These are phyloP conservation scores for Suncus etruscus DNA, from an alignment of 2,113 vertebrate species.

Conservation along the genomic window DNA sequence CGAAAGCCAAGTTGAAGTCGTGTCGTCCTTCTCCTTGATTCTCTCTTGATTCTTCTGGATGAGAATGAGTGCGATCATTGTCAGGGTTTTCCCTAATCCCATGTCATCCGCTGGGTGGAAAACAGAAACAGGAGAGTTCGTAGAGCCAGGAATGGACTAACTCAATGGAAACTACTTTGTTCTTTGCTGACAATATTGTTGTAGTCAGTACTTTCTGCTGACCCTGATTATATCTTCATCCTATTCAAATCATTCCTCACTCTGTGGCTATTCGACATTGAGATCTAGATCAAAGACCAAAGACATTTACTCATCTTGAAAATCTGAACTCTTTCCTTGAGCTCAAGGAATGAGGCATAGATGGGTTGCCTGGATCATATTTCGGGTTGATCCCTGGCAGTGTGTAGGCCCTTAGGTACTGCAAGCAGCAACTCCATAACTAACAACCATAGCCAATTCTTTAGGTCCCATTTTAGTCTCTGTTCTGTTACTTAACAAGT, in stretches of 20 bases:
- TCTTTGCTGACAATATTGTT: not conserved
- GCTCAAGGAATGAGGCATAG: no score
- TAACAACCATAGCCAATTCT: not conserved
- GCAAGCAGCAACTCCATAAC: not conserved
- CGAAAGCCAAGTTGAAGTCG: slow-evolving; percentile 88
- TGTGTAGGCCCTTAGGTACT: not conserved
- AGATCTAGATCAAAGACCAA: slow-evolving; percentile 8
- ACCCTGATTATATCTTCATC: not conserved
- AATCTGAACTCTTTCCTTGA: no score
- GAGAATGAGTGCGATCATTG: slow-evolving; percentile 95
- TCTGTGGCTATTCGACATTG: not conserved
- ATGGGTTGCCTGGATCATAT: no score
- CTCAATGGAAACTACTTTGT: not conserved
- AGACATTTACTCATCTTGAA: not conserved
- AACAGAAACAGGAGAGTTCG: not conserved
- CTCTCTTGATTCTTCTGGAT: slow-evolving; percentile 87
- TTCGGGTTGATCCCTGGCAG: not conserved
- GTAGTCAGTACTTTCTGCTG: not conserved
- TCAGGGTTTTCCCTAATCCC: slow-evolving; percentile 98
- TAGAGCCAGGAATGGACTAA: not conserved
- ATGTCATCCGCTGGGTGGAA: slow-evolving; percentile 94
- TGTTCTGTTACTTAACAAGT: not conserved
- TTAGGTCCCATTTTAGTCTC: not conserved
- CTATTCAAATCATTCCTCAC: not conserved
- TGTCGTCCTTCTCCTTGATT: slow-evolving; percentile 82